phyloP scores from a whole-genome alignment of 1,140 invertebrate genomes.

The Polypedilum vanderplanki region DNA sequence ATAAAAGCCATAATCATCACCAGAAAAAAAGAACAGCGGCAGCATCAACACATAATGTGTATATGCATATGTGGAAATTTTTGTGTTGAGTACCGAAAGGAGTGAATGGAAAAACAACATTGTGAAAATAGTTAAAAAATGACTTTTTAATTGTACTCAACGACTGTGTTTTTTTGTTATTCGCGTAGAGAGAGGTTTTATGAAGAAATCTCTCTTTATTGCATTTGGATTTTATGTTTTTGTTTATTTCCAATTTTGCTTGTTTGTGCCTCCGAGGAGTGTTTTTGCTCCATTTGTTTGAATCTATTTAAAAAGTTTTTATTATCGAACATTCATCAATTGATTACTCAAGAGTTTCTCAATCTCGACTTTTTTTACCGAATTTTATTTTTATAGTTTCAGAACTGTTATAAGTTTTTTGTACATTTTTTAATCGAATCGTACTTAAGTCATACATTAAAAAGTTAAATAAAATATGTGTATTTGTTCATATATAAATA shows the following conservation, averaged over 20 bases:
- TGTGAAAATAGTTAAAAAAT: not conserved
- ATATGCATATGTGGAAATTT: not conserved
- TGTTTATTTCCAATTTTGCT: not conserved
- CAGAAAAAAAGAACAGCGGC: not conserved
- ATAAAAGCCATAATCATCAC: slow-evolving; percentile 9
- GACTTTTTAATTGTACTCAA: slow-evolving; percentile 19
- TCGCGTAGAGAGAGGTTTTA: not conserved
- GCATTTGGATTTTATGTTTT: slow-evolving; percentile 19
- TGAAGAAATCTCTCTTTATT: slow-evolving; percentile 12
- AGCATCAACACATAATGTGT: not conserved
- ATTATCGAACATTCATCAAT: no score
- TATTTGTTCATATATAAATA: no score
- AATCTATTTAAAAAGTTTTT: no score
- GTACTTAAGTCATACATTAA: no score
- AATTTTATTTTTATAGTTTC: no score
- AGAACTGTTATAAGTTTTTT: no score
- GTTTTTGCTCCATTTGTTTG: not conserved
- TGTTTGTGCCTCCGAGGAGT: not conserved
- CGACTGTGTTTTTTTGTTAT: not conserved
- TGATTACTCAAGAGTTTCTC: no score
- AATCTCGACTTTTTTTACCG: no score
- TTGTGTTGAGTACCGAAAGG: not conserved
- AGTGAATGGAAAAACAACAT: not conserved
- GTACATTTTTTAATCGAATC: no score
- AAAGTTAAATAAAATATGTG: no score